These are phyloP conservation scores for Coelopa frigida DNA, from an alignment of 1,140 invertebrate species.

Conservation along the genomic window DNA sequence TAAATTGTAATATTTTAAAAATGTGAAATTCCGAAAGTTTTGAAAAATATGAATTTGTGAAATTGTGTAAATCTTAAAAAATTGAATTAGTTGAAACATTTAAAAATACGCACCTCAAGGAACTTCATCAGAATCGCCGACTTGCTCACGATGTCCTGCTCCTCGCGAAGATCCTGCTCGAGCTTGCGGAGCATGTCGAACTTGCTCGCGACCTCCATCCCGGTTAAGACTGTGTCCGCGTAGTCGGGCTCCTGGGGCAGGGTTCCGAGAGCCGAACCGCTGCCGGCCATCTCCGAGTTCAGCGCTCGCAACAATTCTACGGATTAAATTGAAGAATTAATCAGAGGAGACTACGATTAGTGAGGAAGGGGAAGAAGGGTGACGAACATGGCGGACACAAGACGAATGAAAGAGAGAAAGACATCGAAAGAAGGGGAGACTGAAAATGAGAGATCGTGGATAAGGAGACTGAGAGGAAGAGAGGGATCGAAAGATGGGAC, in stretches of 20 bases:
- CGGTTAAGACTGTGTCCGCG: constrained; percentile 29
- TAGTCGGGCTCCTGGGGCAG: constrained; percentile 25
- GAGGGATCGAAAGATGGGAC: too few species aligned
- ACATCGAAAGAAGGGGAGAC: too few species aligned
- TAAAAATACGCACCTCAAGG: constrained; percentile 37
- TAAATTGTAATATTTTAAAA: too few species aligned
- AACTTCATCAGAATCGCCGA: constrained; percentile 43
- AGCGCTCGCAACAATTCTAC: constrained; percentile 31
- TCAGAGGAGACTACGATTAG: not conserved
- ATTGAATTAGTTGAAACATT: too few species aligned
- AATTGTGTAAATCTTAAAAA: too few species aligned
- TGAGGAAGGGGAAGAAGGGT: not conserved
- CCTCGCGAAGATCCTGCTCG: constrained; percentile 36
- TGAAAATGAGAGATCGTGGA: too few species aligned
- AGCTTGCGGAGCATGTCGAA: constrained; percentile 36
- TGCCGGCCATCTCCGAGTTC: constrained; percentile 22
- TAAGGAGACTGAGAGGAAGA: too few species aligned
- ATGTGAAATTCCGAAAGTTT: too few species aligned
- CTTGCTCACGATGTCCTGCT: constrained; percentile 43
- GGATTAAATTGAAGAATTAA: not conserved
- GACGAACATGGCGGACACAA: not conserved
- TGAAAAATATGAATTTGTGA: too few species aligned
- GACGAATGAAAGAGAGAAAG: too few species aligned
- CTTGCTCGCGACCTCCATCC: constrained; percentile 33
- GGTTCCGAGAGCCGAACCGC: constrained; percentile 14